Conservation (phyloP, 2,888 invertebrate genomes). For the Dryomyza anilis region DNA sequence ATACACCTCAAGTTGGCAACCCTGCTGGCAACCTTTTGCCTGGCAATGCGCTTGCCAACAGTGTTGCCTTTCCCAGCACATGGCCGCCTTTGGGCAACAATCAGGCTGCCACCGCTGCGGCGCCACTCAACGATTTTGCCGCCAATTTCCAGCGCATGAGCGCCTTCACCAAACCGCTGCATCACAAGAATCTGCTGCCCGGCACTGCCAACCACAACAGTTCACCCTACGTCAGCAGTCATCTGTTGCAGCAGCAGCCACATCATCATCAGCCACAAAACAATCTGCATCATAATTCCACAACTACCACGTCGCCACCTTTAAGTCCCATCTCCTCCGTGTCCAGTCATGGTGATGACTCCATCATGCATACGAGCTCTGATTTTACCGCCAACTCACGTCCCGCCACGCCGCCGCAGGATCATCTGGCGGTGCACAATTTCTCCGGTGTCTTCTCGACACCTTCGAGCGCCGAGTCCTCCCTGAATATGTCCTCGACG, state of each 20-base stretch:
- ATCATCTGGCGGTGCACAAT: constrained; percentile 33
- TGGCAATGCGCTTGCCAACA: neutral
- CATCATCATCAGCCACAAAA: constrained; percentile 14
- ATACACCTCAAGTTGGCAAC: constrained; percentile 44
- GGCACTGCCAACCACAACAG: constrained; percentile 8
- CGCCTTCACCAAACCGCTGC: constrained; percentile 62
- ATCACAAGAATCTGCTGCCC: constrained; percentile 1
- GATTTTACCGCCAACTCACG: constrained; percentile 58
- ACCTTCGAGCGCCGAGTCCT: constrained; percentile 67
- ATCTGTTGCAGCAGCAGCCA: constrained; percentile 7
- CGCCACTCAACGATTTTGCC: constrained; percentile 36
- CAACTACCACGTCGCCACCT: constrained; percentile 67
- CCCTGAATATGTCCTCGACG: constrained; percentile 53
- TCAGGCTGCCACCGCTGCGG: neutral
- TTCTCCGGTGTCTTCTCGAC: constrained; percentile 60
- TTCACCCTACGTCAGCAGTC: constrained; percentile 26
- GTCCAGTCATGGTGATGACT: constrained; percentile 67
- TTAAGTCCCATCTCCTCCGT: constrained; percentile 72
- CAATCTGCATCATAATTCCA: constrained; percentile 34
- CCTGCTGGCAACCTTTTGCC: neutral
- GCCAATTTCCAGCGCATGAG: constrained; percentile 55
- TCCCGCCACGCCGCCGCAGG: constrained; percentile 64
- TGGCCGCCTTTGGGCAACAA: neutral
- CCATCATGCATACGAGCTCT: constrained; percentile 62
- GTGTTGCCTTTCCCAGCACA: neutral